Conservation (phyloP, 2,888 invertebrate genomes). For the Melieria crassipennis region DNA sequence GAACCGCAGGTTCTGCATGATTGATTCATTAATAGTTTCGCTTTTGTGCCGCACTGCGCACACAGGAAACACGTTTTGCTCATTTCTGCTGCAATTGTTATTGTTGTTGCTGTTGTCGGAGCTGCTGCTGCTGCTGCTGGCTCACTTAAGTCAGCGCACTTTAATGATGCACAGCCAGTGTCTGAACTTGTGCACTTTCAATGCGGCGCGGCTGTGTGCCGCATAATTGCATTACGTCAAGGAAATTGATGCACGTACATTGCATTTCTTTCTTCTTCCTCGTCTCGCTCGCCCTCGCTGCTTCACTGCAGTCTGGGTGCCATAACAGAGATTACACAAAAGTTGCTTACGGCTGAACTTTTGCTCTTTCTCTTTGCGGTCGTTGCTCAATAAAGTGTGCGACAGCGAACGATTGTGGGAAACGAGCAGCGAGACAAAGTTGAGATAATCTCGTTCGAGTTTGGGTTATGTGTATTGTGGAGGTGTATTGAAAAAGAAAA, state of each 20-base stretch:
- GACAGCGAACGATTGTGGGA: too few relatives aligned
- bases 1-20: slow-evolving; percentile 34
- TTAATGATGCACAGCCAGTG: not conserved
- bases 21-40: slow-evolving; percentile 34
- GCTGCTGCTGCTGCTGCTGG: not conserved
- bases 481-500: too few relatives aligned
- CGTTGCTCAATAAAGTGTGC: too few relatives aligned
- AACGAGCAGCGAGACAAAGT: too few relatives aligned
- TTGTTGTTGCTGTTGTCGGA: not conserved
- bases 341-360: not conserved
- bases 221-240: slow-evolving; percentile 24
- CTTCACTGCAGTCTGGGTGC: not conserved
- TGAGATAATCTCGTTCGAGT: too few relatives aligned
- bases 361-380: not conserved
- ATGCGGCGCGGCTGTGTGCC: not conserved
- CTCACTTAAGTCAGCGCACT: not conserved
- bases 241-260: slow-evolving; percentile 36
- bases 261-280: slow-evolving; percentile 18
- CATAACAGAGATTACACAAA: not conserved
- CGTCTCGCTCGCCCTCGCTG: not conserved
- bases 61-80: slow-evolving; percentile 32
- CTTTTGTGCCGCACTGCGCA: slow-evolving; percentile 2
- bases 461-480: too few relatives aligned
- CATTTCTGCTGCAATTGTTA: not conserved
- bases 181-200: not conserved